A percentile compares a stretch with the other conserved stretches of the same genome.
phyloP scores from a whole-genome alignment of 2,888 invertebrate genomes.

The Habrosyne pyritoides region DNA sequence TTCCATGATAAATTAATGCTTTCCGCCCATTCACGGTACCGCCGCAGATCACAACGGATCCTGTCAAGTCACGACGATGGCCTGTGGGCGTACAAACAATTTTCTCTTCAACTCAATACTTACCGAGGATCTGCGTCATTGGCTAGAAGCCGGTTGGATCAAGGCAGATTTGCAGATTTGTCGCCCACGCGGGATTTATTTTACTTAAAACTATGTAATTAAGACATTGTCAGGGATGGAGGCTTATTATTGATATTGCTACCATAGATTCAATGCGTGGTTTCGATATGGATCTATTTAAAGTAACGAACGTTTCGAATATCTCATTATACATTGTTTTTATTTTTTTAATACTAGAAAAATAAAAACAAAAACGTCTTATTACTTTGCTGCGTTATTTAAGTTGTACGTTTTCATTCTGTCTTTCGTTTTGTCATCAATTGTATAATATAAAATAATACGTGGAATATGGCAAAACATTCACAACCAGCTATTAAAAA shows the following conservation, averaged over 20 bases:
- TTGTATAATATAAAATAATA: too few species aligned
- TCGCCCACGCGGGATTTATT: not conserved
- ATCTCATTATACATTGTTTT: too few species aligned
- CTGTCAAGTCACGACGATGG: not conserved
- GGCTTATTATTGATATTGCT: not conserved
- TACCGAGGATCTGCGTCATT: not conserved
- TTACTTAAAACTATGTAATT: not conserved
- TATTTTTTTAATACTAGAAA: too few species aligned
- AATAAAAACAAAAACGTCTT: too few species aligned
- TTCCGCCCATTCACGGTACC: slow-evolving; percentile 2
- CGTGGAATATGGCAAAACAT: too few species aligned
- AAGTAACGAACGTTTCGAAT: too few species aligned
- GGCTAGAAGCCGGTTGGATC: not conserved
- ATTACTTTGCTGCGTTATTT: too few species aligned
- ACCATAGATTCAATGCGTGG: too few species aligned
- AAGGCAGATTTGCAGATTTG: not conserved
- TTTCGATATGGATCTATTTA: too few species aligned
- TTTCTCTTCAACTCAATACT: not conserved
- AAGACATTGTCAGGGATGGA: not conserved
- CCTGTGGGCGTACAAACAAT: slow-evolving; percentile 1
- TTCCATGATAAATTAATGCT: not conserved
- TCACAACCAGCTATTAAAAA: too few species aligned
- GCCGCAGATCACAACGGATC: not conserved
- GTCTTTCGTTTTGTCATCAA: too few species aligned
- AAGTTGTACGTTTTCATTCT: too few species aligned